These are phyloP conservation scores for Pyrrhopygopsis socrates DNA, from an alignment of 2,888 invertebrate species.

Conservation along the genomic window DNA sequence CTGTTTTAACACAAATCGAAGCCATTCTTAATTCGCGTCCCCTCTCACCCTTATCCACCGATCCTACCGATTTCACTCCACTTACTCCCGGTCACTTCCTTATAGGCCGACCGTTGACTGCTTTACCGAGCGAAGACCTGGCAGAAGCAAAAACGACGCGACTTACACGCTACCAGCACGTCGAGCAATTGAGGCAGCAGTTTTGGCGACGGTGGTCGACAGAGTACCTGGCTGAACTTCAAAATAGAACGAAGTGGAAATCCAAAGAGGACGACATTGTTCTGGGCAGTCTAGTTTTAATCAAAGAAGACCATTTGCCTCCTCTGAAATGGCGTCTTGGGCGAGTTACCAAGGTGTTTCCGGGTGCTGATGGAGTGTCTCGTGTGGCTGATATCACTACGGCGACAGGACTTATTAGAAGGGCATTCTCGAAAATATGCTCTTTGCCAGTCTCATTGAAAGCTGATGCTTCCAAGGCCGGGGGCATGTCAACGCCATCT, in stretches of 20 bases:
- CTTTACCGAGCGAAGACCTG: slow-evolving; percentile 29
- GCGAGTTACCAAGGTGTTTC: slow-evolving; percentile 51
- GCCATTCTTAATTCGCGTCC: slow-evolving; percentile 69
- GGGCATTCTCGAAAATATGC: slow-evolving; percentile 20
- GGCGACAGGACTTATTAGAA: slow-evolving; percentile 52
- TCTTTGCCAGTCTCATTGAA: not conserved
- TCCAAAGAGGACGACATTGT: slow-evolving; percentile 27
- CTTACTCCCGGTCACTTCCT: slow-evolving; percentile 48
- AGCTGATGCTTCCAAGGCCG: not conserved
- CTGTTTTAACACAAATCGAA: slow-evolving; percentile 57
- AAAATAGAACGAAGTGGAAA: slow-evolving; percentile 78
- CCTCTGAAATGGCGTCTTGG: slow-evolving; percentile 79
- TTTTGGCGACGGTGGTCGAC: slow-evolving; percentile 73
- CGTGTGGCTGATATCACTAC: slow-evolving; percentile 80
- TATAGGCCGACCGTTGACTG: slow-evolving; percentile 38
- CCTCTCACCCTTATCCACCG: slow-evolving; percentile 52
- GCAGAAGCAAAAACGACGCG: not conserved
- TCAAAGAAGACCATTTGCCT: slow-evolving; percentile 76
- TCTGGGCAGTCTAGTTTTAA: slow-evolving; percentile 58
- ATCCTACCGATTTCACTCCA: slow-evolving; percentile 48
- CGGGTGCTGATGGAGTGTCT: slow-evolving; percentile 73
- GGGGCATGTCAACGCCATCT: not conserved
- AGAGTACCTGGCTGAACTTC: slow-evolving; percentile 80
- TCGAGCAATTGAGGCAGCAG: slow-evolving; percentile 50
- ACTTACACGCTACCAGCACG: slow-evolving; percentile 42